Evolutionary conservation across 2,113 vertebrate species (phyloP).

Genomic region (Capricornis sumatraensis): DNA sequence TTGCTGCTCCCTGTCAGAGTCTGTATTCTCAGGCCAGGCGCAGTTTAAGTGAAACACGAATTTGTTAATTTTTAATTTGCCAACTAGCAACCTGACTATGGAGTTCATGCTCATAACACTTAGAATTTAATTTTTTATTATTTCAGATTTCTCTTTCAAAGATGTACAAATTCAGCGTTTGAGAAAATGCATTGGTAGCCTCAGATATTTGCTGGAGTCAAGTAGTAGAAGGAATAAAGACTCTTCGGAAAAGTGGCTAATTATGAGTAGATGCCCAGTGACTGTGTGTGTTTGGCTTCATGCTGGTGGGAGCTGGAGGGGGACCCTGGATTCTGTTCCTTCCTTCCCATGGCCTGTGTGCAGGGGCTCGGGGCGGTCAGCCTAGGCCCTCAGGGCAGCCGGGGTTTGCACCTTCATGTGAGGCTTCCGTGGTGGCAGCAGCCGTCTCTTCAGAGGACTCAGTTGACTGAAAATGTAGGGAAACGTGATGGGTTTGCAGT

Average conservation of each 20-base stretch:
- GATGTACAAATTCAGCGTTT: not conserved
- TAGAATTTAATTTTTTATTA: not conserved
- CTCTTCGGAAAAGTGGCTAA: not conserved
- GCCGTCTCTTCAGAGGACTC: not conserved
- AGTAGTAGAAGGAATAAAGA: not conserved
- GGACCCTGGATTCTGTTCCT: no score
- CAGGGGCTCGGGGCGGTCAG: not conserved
- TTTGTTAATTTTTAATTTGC: not conserved
- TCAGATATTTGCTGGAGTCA: not conserved
- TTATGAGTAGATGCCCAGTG: not conserved
- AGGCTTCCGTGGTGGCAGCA: not conserved
- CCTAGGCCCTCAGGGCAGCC: not conserved
- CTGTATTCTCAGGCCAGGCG: not conserved
- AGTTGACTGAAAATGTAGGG: not conserved
- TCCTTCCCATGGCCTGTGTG: not conserved
- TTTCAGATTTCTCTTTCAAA: not conserved
- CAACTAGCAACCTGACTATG: not conserved
- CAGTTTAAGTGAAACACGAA: not conserved
- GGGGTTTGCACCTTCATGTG: not conserved
- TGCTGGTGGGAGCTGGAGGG: not conserved
- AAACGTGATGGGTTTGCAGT: not conserved
- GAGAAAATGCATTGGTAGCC: not conserved
- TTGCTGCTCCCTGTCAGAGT: not conserved
- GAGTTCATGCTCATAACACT: not conserved
- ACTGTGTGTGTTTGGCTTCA: not conserved